Conservation (phyloP, 2,888 invertebrate species). For the Elysia crispata region DNA sequence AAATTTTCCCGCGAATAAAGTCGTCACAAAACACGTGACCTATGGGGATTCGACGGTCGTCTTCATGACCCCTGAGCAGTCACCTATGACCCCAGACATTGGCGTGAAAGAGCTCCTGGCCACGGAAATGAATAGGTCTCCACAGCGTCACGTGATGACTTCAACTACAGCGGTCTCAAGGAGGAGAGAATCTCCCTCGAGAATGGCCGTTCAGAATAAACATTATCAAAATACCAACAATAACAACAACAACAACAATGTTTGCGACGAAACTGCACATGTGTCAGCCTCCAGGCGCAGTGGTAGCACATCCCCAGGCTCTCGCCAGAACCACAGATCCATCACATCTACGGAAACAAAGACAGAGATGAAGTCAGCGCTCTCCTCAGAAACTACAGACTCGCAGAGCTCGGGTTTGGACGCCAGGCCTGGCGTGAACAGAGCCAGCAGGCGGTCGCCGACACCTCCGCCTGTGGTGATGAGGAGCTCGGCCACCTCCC, state of each 20-base stretch:
- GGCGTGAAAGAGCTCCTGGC: too few species aligned
- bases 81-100: not conserved
- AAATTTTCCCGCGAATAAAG: constrained; percentile 30
- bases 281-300: too few species aligned
- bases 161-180: too few species aligned
- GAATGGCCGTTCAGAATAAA: too few species aligned
- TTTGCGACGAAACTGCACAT: too few species aligned
- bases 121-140: too few species aligned
- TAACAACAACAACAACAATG: too few species aligned
- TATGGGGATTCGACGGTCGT: constrained; percentile 24
- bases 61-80: not conserved
- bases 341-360: constrained; percentile 19
- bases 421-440: not conserved
- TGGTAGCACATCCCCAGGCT: not conserved
- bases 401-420: not conserved
- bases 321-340: not conserved
- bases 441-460: not conserved
- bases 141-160: too few species aligned
- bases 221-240: too few species aligned
- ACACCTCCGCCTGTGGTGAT: not conserved
- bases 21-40: constrained; percentile 35
- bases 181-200: too few species aligned
- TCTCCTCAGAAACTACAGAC: not conserved
- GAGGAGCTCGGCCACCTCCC: not conserved
- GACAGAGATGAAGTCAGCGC: not conserved